Percentiles rank a stretch among this genome's conserved stretches.
Conservation (phyloP, 2,797 vertebrate genomes). For the Merluccius polli region DNA sequence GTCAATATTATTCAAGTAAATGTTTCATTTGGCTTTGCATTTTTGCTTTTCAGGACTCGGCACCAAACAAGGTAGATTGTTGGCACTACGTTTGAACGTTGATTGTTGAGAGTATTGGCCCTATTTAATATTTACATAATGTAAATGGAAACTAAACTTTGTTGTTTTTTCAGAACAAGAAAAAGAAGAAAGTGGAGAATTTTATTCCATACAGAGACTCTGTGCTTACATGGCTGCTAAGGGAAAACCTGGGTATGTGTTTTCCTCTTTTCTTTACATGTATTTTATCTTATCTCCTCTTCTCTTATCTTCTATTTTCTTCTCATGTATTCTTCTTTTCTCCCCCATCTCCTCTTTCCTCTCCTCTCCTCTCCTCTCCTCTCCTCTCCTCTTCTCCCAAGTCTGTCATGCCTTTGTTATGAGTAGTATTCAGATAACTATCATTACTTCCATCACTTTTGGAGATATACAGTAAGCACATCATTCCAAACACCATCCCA, state of each 20-base stretch:
- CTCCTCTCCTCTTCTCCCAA: too few species aligned
- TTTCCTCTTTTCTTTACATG: not conserved
- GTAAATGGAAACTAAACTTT: not conserved
- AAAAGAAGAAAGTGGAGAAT: constrained; percentile 95
- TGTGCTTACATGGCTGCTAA: constrained; percentile 94
- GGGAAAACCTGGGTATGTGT: constrained; percentile 90
- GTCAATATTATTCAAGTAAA: constrained; percentile 14
- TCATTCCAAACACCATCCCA: not conserved
- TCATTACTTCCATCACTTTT: too few species aligned
- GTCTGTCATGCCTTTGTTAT: too few species aligned
- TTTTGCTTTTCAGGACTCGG: constrained; percentile 79
- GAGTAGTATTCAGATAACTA: too few species aligned
- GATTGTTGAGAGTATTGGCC: not conserved
- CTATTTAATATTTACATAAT: not conserved
- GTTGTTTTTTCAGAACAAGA: constrained; percentile 84
- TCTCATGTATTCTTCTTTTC: too few species aligned
- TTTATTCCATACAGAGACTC: constrained; percentile 97
- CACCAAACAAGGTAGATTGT: constrained; percentile 87
- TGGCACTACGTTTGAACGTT: not conserved
- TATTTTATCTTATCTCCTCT: too few species aligned
- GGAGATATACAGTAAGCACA: too few species aligned
- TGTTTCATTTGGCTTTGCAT: constrained; percentile 7
- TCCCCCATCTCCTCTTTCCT: too few species aligned
- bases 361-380: too few species aligned
- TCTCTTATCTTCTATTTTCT: too few species aligned